Conservation (phyloP, 2,888 invertebrate genomes). For the Chromoteleia sp. region DNA sequence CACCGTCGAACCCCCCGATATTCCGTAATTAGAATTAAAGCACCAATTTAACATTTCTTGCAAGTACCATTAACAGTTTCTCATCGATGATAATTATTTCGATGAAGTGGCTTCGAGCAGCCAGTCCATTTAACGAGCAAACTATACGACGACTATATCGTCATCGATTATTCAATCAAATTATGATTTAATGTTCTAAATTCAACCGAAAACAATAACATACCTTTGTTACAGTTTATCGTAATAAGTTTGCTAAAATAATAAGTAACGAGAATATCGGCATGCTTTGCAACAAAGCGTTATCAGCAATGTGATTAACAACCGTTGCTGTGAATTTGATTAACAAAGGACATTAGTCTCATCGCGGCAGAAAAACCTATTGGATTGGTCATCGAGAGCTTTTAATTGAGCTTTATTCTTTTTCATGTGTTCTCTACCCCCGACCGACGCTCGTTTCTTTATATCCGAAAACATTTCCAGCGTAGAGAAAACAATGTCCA, state of each 20-base stretch:
- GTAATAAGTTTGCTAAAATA: background rate
- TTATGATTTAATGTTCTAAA: background rate
- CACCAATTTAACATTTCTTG: slow-evolving; percentile 39
- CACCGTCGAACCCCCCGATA: slow-evolving; percentile 22
- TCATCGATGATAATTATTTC: slow-evolving; percentile 44
- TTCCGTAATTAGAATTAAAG: slow-evolving; percentile 46
- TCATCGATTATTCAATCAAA: background rate
- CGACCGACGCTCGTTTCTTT: slow-evolving; percentile 37
- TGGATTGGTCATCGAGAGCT: slow-evolving; percentile 60
- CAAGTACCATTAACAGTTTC: slow-evolving; percentile 35
- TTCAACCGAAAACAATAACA: background rate
- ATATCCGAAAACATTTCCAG: slow-evolving; percentile 36
- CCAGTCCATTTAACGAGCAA: slow-evolving; percentile 25
- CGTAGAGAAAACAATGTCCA: too few species aligned
- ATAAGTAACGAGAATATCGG: too few species aligned
- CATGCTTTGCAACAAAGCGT: slow-evolving; percentile 46
- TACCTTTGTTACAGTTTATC: background rate
- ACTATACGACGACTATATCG: slow-evolving; percentile 8
- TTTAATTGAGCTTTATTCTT: slow-evolving; percentile 66
- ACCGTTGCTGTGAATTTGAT: slow-evolving; percentile 38
- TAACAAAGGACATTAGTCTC: slow-evolving; percentile 43
- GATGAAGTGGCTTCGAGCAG: slow-evolving; percentile 33
- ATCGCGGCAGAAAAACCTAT: slow-evolving; percentile 44
- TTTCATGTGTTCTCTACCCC: slow-evolving; percentile 46
- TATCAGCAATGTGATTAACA: slow-evolving; percentile 51